Evolutionary conservation across 2,113 vertebrate genomes (phyloP), one percentile per base, ranked within the genome.

Genomic region (Poeciliopsis retropinna): DNA sequence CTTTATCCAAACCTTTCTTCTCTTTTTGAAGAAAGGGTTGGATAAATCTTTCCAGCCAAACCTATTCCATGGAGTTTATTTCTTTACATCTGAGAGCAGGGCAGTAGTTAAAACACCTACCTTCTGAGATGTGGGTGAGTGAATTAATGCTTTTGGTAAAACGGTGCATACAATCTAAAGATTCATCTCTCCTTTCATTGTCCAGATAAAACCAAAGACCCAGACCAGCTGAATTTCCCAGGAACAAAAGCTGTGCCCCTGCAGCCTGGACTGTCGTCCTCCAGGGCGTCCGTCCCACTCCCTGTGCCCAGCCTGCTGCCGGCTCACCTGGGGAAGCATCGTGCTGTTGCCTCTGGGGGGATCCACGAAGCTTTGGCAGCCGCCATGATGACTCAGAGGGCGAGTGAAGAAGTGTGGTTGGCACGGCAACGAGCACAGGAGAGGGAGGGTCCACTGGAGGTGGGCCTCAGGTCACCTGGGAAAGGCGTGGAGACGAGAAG

Each of bases 321-420:
- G 64, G 94, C 91, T 89, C 97, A 97, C 60, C 44, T 88, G 72
- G 90, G 88, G 62, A 93, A 92, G 83, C 89, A 91, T 79, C 89
- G 88, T 8, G 77, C 81, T 34, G 72, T 74, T 2, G 27, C 72
- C 30, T 29, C 74, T 15, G 79, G 79, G 11, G 93, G 90, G 31
- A 79, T 96, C 39, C 94, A 94, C 92, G 0, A 93, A 94, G 76
- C 95, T 94, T 0, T 96, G 0, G 95, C 97, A 69, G 93, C 96
- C 0, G 94, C 96, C 4, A 93, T 96, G 88, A 95, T 97, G 80
- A 95, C 96, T 83, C 97, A 97, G 85, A 96, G 97, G 85, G 95
- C 93, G 81, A 95, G 95, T 0, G 97, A 99, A 92, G 96, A 98
- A 62, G 96, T 95, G 51, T 99, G 97, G 97, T 90, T 97, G 84